phyloP scores from a whole-genome alignment of 2,113 vertebrate species.

The Anseranas semipalmata region DNA sequence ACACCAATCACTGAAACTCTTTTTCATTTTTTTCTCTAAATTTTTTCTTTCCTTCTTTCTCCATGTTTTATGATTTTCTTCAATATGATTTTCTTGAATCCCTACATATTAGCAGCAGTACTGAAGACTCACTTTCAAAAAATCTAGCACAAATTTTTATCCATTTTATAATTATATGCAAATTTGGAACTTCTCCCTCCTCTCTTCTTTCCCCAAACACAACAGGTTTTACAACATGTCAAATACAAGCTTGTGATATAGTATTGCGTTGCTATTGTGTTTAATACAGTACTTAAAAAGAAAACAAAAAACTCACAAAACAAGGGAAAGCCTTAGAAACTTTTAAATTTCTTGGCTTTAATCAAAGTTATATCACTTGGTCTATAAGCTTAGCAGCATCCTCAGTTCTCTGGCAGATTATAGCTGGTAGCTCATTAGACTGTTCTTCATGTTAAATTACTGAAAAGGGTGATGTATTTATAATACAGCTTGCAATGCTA shows the following conservation, averaged over 20 bases:
- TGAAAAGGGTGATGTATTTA: conserved; percentile 81
- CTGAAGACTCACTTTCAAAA: neutral
- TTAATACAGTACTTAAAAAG: neutral
- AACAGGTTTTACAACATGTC: neutral
- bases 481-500: conserved; percentile 78
- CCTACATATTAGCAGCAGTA: neutral
- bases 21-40: neutral
- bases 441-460: conserved; percentile 78
- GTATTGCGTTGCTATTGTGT: neutral
- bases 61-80: neutral
- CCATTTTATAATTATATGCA: neutral
- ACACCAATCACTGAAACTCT: neutral
- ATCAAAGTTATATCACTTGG: conserved; percentile 20
- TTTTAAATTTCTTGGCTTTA: conserved; percentile 37
- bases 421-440: conserved; percentile 72
- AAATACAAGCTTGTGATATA: neutral
- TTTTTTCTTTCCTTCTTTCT: neutral
- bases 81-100: neutral
- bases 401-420: conserved; percentile 47
- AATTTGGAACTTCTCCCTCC: neutral
- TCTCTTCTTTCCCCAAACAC: neutral
- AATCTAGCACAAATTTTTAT: neutral
- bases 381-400: conserved; percentile 33
- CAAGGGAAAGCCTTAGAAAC: conserved; percentile 14
- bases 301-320: conserved; percentile 40